Percentiles rank a stretch among this genome's conserved stretches.
These are phyloP conservation scores for Andrena marginata DNA, from an alignment of 2,888 invertebrate species.

Conservation along the genomic window DNA sequence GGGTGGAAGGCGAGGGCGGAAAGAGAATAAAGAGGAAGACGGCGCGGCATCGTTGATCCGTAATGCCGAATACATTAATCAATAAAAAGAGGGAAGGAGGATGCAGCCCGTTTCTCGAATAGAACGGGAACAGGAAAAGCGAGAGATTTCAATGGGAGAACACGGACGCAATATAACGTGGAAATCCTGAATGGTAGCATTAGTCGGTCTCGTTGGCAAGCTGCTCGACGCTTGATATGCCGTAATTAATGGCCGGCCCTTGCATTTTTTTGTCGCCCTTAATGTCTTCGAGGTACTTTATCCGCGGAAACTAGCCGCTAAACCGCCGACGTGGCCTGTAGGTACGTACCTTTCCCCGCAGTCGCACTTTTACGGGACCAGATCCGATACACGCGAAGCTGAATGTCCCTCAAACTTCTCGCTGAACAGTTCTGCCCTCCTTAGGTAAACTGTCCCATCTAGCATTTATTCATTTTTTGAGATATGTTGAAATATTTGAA, in stretches of 20 bases:
- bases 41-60: conserved; percentile 69
- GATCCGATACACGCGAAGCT: not conserved
- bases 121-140: conserved; percentile 57
- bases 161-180: conserved; percentile 55
- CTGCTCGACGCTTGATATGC: conserved; percentile 65
- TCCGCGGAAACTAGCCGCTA: conserved; percentile 19
- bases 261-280: conserved; percentile 11
- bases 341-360: not conserved
- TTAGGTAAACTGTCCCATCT: too few species aligned
- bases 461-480: too few species aligned
- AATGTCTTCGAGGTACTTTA: conserved; percentile 27
- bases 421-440: too few species aligned
- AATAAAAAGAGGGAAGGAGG: conserved; percentile 60
- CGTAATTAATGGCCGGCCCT: conserved; percentile 67
- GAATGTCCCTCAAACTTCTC: not conserved
- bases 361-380: conserved; percentile 6
- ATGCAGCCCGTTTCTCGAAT: conserved; percentile 56
- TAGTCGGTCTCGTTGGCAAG: conserved; percentile 60
- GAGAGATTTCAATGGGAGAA: conserved; percentile 60
- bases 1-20: conserved; percentile 35
- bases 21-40: conserved; percentile 59
- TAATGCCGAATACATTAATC: conserved; percentile 73
- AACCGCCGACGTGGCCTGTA: not conserved
- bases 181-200: conserved; percentile 66
- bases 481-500: too few species aligned